Evolutionary conservation across 1,140 invertebrate species (phyloP).

Genomic region (Ganaspis sp.): DNA sequence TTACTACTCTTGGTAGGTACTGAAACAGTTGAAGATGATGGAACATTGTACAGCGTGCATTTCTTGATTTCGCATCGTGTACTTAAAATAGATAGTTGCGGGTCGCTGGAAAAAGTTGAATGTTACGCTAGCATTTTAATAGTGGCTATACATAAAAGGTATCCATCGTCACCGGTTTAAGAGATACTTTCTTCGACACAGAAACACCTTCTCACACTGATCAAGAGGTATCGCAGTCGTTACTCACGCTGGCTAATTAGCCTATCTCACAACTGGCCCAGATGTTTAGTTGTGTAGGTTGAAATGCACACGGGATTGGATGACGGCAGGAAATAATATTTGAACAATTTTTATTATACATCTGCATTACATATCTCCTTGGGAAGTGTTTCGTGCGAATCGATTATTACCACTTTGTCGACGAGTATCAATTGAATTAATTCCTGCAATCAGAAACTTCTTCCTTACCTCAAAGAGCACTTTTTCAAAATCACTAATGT

Average conservation of each 20-base stretch:
- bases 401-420: slow-evolving; percentile 33
- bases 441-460: neutral
- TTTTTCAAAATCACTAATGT: neutral
- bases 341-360: slow-evolving; percentile 54
- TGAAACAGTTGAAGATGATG: no score
- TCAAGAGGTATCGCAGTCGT: slow-evolving; percentile 56
- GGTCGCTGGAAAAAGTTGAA: slow-evolving; percentile 27
- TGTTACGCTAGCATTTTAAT: neutral
- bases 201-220: slow-evolving; percentile 54
- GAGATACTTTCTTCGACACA: slow-evolving; percentile 64
- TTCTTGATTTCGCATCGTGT: neutral
- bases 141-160: neutral
- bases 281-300: slow-evolving; percentile 60
- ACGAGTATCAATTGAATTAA: slow-evolving; percentile 18
- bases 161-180: neutral
- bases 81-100: slow-evolving; percentile 5
- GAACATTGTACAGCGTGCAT: neutral
- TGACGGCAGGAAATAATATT: slow-evolving; percentile 55
- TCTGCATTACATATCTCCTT: slow-evolving; percentile 42
- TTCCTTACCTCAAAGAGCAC: neutral
- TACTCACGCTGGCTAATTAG: slow-evolving; percentile 60
- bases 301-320: slow-evolving; percentile 55
- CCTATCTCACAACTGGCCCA: slow-evolving; percentile 61
- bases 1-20: neutral
- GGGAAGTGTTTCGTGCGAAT: slow-evolving; percentile 61